These are phyloP conservation scores for Trachelus tabidus DNA, from an alignment of 2,888 invertebrate genomes.

Conservation along the genomic window DNA sequence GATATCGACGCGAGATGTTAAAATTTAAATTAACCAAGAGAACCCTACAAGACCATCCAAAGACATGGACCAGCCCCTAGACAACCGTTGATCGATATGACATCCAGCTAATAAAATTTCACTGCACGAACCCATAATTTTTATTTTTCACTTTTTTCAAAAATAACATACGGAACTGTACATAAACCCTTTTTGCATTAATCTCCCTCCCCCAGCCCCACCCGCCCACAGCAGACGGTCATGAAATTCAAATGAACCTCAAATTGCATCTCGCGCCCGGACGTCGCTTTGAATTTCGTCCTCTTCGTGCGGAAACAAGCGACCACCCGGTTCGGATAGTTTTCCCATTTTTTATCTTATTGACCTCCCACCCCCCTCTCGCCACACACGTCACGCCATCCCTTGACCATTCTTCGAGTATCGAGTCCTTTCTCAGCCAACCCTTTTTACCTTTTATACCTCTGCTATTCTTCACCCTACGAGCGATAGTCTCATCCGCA, in stretches of 20 bases:
- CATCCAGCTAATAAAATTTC: background rate
- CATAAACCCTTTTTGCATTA: background rate
- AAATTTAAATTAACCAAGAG: background rate
- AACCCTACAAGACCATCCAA: background rate
- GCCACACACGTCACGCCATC: background rate
- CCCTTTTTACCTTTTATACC: background rate
- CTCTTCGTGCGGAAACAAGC: background rate
- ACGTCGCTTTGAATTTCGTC: background rate
- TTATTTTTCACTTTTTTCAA: background rate
- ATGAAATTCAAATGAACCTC: constrained; percentile 38
- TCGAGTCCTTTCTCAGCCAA: background rate
- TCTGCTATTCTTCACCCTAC: background rate
- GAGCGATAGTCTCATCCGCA: background rate
- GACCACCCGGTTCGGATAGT: background rate
- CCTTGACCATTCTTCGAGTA: background rate
- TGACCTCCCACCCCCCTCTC: too few relatives aligned
- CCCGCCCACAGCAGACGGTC: constrained; percentile 21
- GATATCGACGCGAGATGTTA: background rate
- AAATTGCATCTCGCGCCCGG: constrained; percentile 25
- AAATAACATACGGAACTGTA: background rate
- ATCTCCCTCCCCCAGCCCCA: constrained; percentile 3
- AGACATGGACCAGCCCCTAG: background rate
- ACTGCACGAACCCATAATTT: background rate
- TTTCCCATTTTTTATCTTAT: background rate
- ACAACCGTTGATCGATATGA: background rate